phyloP scores from a whole-genome alignment of 1,140 invertebrate species.

The Drosophila kanapiae region DNA sequence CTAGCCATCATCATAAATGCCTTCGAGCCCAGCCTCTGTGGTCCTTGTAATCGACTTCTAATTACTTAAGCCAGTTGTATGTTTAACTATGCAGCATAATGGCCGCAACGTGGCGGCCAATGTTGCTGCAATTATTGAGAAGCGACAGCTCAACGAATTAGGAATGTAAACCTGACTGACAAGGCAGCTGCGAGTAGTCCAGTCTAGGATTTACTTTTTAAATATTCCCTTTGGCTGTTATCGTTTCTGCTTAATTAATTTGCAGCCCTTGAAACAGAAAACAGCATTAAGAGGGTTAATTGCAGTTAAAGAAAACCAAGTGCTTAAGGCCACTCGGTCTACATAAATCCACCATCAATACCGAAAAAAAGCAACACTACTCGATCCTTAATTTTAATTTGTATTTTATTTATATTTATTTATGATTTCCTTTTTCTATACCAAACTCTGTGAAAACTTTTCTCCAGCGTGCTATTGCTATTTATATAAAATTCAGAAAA shows the following conservation, averaged over 20 bases:
- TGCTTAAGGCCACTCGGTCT: neutral
- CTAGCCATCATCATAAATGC: conserved; percentile 28
- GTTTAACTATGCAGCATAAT: conserved; percentile 62
- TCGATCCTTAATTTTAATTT: too few species aligned
- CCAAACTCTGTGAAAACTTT: neutral
- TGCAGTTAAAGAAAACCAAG: too few species aligned
- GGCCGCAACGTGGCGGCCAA: conserved; percentile 44
- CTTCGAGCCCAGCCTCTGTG: neutral
- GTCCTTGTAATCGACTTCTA: conserved; percentile 67
- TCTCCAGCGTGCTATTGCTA: neutral
- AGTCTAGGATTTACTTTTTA: neutral
- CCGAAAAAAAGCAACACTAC: too few species aligned
- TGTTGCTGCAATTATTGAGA: conserved; percentile 58
- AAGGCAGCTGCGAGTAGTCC: neutral
- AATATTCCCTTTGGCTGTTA: neutral
- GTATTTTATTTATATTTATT: too few species aligned
- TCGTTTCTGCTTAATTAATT: neutral
- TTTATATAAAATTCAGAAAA: neutral
- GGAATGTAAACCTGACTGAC: neutral
- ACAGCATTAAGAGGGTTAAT: neutral
- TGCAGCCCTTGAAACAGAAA: neutral
- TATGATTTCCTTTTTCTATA: too few species aligned
- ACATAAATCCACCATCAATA: too few species aligned
- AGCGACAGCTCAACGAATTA: conserved; percentile 18
- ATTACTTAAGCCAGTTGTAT: conserved; percentile 71